A percentile compares a stretch with the other conserved stretches of the same genome.
These are phyloP conservation scores for Phortica magna DNA, from an alignment of 2,888 invertebrate species.

Conservation along the genomic window DNA sequence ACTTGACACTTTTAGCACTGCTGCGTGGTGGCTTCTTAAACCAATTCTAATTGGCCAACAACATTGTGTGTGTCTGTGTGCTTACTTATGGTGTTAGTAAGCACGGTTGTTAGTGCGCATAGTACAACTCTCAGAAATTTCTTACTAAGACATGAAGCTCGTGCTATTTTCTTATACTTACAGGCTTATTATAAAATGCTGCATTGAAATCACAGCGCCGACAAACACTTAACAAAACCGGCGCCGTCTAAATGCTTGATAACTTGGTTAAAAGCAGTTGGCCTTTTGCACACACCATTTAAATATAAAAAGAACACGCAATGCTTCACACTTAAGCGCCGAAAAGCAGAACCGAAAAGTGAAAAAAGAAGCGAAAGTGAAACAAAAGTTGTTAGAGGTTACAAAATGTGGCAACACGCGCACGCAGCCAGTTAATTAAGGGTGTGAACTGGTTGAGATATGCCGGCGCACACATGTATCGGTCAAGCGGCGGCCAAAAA, in stretches of 20 bases:
- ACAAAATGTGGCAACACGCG: conserved; percentile 60
- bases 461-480: conserved; percentile 45
- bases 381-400: background rate
- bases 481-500: background rate
- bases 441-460: conserved; percentile 75
- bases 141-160: too few relatives aligned
- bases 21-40: conserved; percentile 48
- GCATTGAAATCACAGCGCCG: background rate
- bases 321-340: conserved; percentile 42
- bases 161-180: too few relatives aligned
- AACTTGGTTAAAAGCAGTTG: conserved; percentile 48
- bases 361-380: background rate
- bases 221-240: background rate
- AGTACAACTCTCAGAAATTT: too few relatives aligned
- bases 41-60: conserved; percentile 10
- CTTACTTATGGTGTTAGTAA: too few relatives aligned
- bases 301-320: conserved; percentile 54
- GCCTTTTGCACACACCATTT: background rate
- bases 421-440: conserved; percentile 68
- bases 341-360: background rate
- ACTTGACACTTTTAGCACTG: conserved; percentile 69
- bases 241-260: conserved; percentile 62
- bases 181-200: too few relatives aligned
- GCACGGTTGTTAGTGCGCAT: too few relatives aligned
- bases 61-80: too few relatives aligned